Evolutionary conservation across 2,888 invertebrate genomes (phyloP).

Genomic region (Drosophila mimetica): DNA sequence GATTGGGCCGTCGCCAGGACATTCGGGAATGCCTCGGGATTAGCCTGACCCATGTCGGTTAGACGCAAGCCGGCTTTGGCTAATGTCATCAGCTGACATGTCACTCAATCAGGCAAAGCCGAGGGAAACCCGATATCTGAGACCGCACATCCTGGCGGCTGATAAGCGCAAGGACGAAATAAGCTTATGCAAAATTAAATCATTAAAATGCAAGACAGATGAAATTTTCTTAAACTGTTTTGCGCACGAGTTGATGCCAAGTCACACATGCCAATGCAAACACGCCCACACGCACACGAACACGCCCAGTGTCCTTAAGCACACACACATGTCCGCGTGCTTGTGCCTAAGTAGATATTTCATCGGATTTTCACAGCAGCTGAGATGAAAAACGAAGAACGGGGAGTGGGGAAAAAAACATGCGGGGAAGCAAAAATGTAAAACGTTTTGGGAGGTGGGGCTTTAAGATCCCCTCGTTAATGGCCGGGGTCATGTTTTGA

Average conservation of each 20-base stretch:
- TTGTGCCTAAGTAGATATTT: constrained; percentile 65
- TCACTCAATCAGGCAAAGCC: constrained; percentile 42
- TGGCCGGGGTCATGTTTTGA: constrained; percentile 41
- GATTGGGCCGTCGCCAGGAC: constrained; percentile 1
- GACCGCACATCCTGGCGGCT: constrained; percentile 4
- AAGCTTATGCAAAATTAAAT: constrained; percentile 75
- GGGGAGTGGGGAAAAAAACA: constrained; percentile 15
- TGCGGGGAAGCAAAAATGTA: constrained; percentile 49
- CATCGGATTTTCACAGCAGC: constrained; percentile 52
- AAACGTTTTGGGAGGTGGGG: constrained; percentile 44
- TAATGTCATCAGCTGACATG: constrained; percentile 68
- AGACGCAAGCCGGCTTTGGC: constrained; percentile 59
- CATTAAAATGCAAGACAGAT: constrained; percentile 75
- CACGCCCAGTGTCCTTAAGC: constrained; percentile 14
- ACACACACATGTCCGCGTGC: constrained; percentile 39
- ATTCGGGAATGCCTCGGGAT: constrained; percentile 25
- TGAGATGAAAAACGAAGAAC: constrained; percentile 49
- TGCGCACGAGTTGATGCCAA: constrained; percentile 64
- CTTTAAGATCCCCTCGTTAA: constrained; percentile 10
- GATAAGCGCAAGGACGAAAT: constrained; percentile 32
- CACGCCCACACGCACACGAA: constrained; percentile 18
- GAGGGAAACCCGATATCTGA: constrained; percentile 33
- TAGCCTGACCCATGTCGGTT: constrained; percentile 52
- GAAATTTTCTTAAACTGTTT: constrained; percentile 63
- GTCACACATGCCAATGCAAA: constrained; percentile 42